A percentile compares a stretch with the other conserved stretches of the same genome.
These are phyloP conservation scores for Latrodectus elegans DNA, from an alignment of 2,888 invertebrate species.

Conservation along the genomic window DNA sequence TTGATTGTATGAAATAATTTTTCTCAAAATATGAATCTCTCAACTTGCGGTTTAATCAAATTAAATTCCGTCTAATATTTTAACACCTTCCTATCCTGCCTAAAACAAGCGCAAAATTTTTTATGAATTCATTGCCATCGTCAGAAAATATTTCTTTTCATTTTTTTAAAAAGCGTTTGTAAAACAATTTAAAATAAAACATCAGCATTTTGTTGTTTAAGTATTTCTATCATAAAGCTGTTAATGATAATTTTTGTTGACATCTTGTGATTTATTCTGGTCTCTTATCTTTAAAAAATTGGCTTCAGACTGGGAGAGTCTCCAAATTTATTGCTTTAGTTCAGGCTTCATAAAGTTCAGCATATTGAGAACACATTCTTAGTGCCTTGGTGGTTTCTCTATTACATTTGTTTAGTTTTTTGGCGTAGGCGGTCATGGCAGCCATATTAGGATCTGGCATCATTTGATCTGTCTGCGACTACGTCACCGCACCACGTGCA, in stretches of 20 bases:
- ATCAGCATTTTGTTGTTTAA: no score
- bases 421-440: constrained; percentile 42
- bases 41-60: no score
- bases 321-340: background rate
- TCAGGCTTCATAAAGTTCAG: background rate
- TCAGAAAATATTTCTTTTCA: no score
- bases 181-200: no score
- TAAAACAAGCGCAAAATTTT: no score
- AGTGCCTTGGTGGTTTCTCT: constrained; percentile 12
- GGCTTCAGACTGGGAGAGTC: background rate
- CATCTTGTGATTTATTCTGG: background rate
- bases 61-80: no score
- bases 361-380: constrained; percentile 5
- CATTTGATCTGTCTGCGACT: constrained; percentile 63
- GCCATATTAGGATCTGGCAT: constrained; percentile 66
- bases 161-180: no score
- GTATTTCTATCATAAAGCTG: no score
- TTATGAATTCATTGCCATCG: no score
- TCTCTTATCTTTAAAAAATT: background rate
- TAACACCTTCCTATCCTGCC: no score
- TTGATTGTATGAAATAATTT: no score
- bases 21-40: no score
- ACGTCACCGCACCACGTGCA: constrained; percentile 64
- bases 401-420: constrained; percentile 7
- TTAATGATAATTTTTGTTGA: background rate